A percentile compares a stretch with the other conserved stretches of the same genome.
Conservation (phyloP, 2,797 vertebrate genomes). For the Rhinogobio ventralis region DNA sequence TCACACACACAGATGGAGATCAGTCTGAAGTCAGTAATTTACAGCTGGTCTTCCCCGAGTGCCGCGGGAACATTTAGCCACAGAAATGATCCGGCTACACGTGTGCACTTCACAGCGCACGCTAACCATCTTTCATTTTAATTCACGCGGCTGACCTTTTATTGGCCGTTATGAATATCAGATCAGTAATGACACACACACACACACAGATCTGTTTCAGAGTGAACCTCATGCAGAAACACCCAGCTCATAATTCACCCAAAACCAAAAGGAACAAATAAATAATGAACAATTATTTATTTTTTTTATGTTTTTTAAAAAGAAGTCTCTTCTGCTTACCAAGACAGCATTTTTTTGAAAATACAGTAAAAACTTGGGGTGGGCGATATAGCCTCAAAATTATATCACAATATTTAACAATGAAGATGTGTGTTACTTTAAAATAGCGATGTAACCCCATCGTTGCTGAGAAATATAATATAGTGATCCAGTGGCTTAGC, state of each 20-base stretch:
- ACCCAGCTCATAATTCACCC: slow-evolving; percentile 45
- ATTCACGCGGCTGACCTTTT: slow-evolving; percentile 65
- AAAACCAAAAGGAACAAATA: neutral
- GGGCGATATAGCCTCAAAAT: no score
- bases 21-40: slow-evolving; percentile 6
- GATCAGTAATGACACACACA: slow-evolving; percentile 72
- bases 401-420: no score
- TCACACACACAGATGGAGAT: slow-evolving; percentile 26
- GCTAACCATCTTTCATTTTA: slow-evolving; percentile 8
- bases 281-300: neutral
- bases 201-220: slow-evolving; percentile 1
- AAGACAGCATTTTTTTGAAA: neutral
- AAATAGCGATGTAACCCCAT: no score
- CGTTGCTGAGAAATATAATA: no score
- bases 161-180: slow-evolving; percentile 78
- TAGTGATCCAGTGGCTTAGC: no score
- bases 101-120: slow-evolving; percentile 8
- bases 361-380: no score
- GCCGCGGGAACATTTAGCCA: slow-evolving; percentile 6
- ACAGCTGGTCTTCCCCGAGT: slow-evolving; percentile 1
- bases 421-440: no score
- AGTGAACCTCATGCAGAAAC: neutral
- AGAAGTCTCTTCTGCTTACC: neutral
- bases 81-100: neutral
- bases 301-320: neutral